A percentile compares a stretch with the other conserved stretches of the same genome.
Evolutionary conservation across 2,797 vertebrate species (phyloP).

Genomic region (Microhierax caerulescens): DNA sequence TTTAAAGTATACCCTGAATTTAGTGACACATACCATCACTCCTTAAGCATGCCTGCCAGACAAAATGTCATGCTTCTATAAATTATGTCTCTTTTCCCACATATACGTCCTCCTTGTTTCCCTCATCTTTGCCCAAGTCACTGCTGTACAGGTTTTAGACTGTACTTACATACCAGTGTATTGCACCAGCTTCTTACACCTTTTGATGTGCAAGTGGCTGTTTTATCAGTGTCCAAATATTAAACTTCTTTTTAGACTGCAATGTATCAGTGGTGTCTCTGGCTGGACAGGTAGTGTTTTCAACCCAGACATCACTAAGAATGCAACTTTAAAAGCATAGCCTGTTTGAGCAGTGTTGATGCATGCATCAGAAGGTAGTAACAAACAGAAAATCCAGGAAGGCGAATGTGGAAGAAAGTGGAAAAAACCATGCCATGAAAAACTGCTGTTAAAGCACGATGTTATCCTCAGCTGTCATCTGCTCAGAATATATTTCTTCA

Average conservation of each 20-base stretch:
- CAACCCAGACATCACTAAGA: background rate
- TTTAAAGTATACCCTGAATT: background rate
- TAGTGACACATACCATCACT: background rate
- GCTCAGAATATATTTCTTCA: slow-evolving; percentile 62
- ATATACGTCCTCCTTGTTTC: background rate
- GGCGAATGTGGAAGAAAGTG: slow-evolving; percentile 16
- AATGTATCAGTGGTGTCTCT: background rate
- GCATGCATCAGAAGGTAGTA: slow-evolving; percentile 8
- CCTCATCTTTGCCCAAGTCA: background rate
- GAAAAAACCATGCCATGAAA: slow-evolving; percentile 31
- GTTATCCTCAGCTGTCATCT: slow-evolving; percentile 53
- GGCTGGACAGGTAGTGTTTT: background rate
- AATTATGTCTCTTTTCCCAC: background rate
- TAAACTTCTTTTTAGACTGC: background rate
- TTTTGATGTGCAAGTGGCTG: background rate
- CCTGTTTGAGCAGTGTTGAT: slow-evolving; percentile 8
- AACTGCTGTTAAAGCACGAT: slow-evolving; percentile 25
- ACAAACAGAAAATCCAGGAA: slow-evolving; percentile 25
- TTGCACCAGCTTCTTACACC: background rate
- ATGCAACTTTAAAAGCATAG: background rate
- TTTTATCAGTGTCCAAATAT: background rate
- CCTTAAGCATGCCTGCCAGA: background rate
- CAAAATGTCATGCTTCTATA: background rate
- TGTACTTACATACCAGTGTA: background rate
- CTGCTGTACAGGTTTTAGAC: background rate